Evolutionary conservation across 64 coral and sea anemone species (phyloP), one percentile per base, ranked within the genome.

Genomic region (Catalaphyllia jardinei): DNA sequence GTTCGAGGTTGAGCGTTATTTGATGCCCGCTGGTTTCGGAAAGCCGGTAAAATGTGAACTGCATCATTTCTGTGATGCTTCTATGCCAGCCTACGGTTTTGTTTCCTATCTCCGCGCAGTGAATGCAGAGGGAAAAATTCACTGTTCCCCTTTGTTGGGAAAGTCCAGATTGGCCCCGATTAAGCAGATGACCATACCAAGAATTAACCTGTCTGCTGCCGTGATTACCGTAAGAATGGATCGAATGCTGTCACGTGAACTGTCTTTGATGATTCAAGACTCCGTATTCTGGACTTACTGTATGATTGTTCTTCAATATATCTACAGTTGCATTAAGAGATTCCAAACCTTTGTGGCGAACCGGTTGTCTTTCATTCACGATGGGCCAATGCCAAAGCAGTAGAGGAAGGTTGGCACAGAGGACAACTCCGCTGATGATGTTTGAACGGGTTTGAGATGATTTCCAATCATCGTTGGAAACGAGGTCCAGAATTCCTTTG

Each of bases 291-390:
- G 77, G 77, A 80, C 77, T 33, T 52, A 80, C 54, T 17, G 77
- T 80, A 80, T 80, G 77, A 80, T 80, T 80, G 77, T 59, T 27
- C 52, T 80, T 60, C 27, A 80, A 22, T 80, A 80, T 30, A 61
- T 61, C 54, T 78, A 78, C 55, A 80, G 77, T 80, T n/a, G 54
- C 54, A 80, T 20, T 60, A 80, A 80, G 77, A 80, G 77, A 4
- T 38, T 38, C 35, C 35, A 38, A 38, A 38, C 35, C 1, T 38
- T 38, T 38, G 35, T 38, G 4, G 35, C 35, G 35, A 38, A 38
- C 35, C 35, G 35, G 35, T 38, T 38, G 35, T 38, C 35, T 38
- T 1, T 38, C 35, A 38, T 38, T 38, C 35, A 38, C 4, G 35
- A 38, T 38, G 35, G 35, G 1, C 4, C 35, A 38, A 38, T 38